A percentile compares a stretch with the other conserved stretches of the same genome.
Conservation (phyloP, 2,113 vertebrate genomes). For the Merops nubicus region DNA sequence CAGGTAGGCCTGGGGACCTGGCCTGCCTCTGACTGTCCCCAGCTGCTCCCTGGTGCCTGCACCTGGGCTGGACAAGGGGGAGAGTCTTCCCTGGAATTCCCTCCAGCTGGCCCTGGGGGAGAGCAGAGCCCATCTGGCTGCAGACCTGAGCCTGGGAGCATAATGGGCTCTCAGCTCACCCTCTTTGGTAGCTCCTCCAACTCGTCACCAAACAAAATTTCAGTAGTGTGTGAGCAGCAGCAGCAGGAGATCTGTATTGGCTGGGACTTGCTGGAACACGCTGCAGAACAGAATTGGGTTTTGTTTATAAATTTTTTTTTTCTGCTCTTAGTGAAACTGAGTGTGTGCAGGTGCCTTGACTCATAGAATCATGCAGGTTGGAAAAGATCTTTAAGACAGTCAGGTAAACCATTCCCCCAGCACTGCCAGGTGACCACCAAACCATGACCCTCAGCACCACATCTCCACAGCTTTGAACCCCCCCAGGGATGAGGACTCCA, state of each 20-base stretch:
- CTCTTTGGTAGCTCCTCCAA: background rate
- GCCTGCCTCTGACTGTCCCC: background rate
- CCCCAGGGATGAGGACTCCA: too few relatives aligned
- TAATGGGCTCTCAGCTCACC: background rate
- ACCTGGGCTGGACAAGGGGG: background rate
- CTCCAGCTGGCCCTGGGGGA: background rate
- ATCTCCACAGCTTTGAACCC: too few relatives aligned
- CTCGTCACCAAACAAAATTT: background rate
- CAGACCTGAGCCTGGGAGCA: rapidly evolving
- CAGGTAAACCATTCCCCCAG: too few relatives aligned
- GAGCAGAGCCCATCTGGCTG: background rate
- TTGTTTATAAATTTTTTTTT: background rate
- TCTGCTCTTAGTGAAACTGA: background rate
- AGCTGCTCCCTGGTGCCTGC: background rate
- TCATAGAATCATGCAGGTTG: too few relatives aligned
- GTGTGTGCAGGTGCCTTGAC: background rate
- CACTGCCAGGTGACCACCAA: too few relatives aligned
- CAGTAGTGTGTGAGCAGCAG: background rate
- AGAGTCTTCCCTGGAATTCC: background rate
- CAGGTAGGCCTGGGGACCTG: background rate
- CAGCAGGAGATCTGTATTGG: background rate
- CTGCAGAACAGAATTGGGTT: background rate
- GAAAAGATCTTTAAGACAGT: too few relatives aligned
- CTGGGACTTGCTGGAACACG: background rate
- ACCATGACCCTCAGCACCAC: too few relatives aligned